phyloP scores from a whole-genome alignment of 2,888 invertebrate genomes.

The Drosophila stalkeri region DNA sequence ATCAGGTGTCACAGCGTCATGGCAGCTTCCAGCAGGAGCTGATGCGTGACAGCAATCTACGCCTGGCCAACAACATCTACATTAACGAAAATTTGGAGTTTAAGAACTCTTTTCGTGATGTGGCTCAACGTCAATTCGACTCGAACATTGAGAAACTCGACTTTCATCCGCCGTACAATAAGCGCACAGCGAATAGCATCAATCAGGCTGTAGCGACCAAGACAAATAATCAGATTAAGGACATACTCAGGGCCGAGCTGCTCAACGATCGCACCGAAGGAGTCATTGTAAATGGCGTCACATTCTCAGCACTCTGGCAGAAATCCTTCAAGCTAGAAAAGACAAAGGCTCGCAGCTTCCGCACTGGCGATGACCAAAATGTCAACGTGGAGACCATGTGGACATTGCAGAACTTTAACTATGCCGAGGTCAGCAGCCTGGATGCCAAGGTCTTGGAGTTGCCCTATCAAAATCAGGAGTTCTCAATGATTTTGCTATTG shows the following conservation, averaged over 20 bases:
- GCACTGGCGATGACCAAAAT: conserved; percentile 69
- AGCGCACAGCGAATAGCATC: conserved; percentile 87
- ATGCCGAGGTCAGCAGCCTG: conserved; percentile 85
- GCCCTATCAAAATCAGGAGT: conserved; percentile 89
- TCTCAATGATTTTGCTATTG: conserved; percentile 91
- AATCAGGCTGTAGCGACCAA: conserved; percentile 92
- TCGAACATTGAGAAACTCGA: conserved; percentile 89
- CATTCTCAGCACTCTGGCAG: conserved; percentile 77
- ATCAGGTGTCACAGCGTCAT: conserved; percentile 74
- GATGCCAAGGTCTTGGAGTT: conserved; percentile 89
- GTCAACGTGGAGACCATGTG: conserved; percentile 83
- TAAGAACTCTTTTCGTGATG: conserved; percentile 86
- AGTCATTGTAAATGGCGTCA: conserved; percentile 79
- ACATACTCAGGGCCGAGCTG: conserved; percentile 88
- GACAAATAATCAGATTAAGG: conserved; percentile 92
- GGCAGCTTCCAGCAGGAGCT: conserved; percentile 76
- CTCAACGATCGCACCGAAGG: conserved; percentile 81
- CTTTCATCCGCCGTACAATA: conserved; percentile 86
- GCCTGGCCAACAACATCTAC: conserved; percentile 91
- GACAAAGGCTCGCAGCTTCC: conserved; percentile 74
- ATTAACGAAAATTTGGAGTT: conserved; percentile 87
- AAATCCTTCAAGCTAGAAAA: conserved; percentile 79
- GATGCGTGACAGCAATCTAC: conserved; percentile 80
- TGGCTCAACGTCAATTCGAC: conserved; percentile 88
- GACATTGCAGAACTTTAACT: conserved; percentile 83